Evolutionary conservation across 2,797 vertebrate species (phyloP).

Genomic region (Semotilus atromaculatus): DNA sequence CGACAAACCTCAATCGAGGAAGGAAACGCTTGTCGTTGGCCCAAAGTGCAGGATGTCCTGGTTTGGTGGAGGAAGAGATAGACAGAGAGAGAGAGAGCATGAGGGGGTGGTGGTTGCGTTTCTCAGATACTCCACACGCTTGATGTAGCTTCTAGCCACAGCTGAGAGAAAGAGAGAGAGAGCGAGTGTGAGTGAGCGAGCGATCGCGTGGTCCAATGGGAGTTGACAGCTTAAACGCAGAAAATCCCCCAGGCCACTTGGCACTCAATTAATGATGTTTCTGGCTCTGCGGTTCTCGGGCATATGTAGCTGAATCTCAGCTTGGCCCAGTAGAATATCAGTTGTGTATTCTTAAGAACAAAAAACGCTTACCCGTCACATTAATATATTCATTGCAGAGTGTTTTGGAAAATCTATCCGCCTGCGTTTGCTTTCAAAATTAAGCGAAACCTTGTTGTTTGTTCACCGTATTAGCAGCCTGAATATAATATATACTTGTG

Average conservation of each 20-base stretch:
- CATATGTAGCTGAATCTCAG: conserved; percentile 73
- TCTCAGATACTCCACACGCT: conserved; percentile 57
- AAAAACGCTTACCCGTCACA: conserved; percentile 70
- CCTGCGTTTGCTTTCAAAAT: conserved; percentile 46
- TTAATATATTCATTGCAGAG: conserved; percentile 79
- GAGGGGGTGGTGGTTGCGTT: conserved; percentile 58
- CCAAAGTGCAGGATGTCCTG: conserved; percentile 49
- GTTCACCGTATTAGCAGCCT: conserved; percentile 2
- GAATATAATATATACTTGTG: neutral
- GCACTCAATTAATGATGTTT: conserved; percentile 83
- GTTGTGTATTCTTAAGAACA: conserved; percentile 63
- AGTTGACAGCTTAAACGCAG: conserved; percentile 83
- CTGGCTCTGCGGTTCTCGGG: conserved; percentile 78
- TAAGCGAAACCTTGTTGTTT: conserved; percentile 28
- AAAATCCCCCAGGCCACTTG: conserved; percentile 80
- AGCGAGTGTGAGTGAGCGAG: conserved; percentile 53
- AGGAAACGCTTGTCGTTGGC: conserved; percentile 28
- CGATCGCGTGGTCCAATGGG: conserved; percentile 75
- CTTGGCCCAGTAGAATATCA: conserved; percentile 69
- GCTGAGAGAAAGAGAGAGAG: conserved; percentile 45
- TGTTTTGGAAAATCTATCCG: conserved; percentile 44
- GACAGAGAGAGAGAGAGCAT: conserved; percentile 40
- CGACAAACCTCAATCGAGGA: conserved; percentile 4
- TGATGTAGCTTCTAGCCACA: conserved; percentile 52
- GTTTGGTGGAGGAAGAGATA: conserved; percentile 56